These are phyloP conservation scores for Archivesica marissinica DNA, from an alignment of 1,140 invertebrate species.

Conservation along the genomic window DNA sequence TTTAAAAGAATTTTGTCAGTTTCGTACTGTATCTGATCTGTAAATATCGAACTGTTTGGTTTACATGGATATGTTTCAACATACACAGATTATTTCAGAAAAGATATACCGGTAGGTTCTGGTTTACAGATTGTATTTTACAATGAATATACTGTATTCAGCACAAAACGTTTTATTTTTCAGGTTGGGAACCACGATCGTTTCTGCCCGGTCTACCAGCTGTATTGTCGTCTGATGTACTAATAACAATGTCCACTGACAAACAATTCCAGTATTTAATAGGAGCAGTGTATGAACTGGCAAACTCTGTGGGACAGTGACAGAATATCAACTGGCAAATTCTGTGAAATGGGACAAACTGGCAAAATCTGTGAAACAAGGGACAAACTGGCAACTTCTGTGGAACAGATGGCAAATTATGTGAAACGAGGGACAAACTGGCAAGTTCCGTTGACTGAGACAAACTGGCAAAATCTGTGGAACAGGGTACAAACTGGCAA, in stretches of 20 bases:
- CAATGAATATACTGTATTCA: not conserved
- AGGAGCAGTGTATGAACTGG: constrained; percentile 46
- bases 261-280: constrained; percentile 51
- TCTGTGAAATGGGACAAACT: not conserved
- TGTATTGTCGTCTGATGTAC: constrained; percentile 4
- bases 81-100: too few species aligned
- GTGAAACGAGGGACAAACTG: not conserved
- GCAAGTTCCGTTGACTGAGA: not conserved
- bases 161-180: not conserved
- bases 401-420: not conserved
- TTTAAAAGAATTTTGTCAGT: not conserved
- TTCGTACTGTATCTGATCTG: not conserved
- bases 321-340: not conserved
- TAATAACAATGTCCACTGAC: constrained; percentile 9
- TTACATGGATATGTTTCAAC: not conserved
- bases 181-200: constrained; percentile 34
- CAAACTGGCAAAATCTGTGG: not conserved
- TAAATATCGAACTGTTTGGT: not conserved
- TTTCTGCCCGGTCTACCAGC: constrained; percentile 23
- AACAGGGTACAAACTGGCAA: not conserved
- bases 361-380: not conserved
- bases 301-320: not conserved
- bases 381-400: not conserved
- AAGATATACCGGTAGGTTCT: too few species aligned
- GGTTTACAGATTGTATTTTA: not conserved